These are phyloP conservation scores for Callimorpha dominula DNA, from an alignment of 2,888 invertebrate genomes.

Conservation along the genomic window DNA sequence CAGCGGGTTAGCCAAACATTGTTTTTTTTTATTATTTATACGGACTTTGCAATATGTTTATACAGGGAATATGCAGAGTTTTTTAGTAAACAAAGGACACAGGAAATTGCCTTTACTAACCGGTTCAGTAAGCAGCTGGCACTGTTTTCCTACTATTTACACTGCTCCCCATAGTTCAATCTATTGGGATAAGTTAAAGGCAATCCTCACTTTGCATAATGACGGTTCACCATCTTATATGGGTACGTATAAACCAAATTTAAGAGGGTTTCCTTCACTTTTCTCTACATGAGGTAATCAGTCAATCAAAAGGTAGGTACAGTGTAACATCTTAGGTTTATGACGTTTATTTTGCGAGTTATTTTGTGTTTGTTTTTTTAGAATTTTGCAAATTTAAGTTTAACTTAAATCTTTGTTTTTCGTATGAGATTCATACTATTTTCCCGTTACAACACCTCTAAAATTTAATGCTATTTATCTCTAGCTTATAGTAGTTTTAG, in stretches of 20 bases:
- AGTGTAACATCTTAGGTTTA: not conserved
- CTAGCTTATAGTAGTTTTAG: no score
- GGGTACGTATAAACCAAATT: constrained; percentile 17
- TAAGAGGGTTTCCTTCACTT: constrained; percentile 13
- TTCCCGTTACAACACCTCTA: no score
- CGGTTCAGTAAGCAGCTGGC: constrained; percentile 2
- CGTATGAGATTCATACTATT: no score
- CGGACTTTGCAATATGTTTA: not conserved
- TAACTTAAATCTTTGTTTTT: no score
- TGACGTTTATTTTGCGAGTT: not conserved
- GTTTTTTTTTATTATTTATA: not conserved
- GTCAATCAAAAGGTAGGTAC: constrained; percentile 10
- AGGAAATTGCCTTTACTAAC: constrained; percentile 7
- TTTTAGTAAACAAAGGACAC: not conserved
- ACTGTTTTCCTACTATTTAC: constrained; percentile 12
- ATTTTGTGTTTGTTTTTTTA: not conserved
- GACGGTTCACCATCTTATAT: constrained; percentile 20
- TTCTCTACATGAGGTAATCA: constrained; percentile 23
- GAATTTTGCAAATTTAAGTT: no score
- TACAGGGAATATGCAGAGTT: not conserved
- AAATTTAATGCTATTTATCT: no score
- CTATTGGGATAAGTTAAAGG: constrained; percentile 18
- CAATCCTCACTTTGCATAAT: constrained; percentile 24
- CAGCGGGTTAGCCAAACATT: not conserved
- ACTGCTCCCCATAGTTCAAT: constrained; percentile 13